phyloP scores from a whole-genome alignment of 2,888 invertebrate species.

The Pollenia amentaria region DNA sequence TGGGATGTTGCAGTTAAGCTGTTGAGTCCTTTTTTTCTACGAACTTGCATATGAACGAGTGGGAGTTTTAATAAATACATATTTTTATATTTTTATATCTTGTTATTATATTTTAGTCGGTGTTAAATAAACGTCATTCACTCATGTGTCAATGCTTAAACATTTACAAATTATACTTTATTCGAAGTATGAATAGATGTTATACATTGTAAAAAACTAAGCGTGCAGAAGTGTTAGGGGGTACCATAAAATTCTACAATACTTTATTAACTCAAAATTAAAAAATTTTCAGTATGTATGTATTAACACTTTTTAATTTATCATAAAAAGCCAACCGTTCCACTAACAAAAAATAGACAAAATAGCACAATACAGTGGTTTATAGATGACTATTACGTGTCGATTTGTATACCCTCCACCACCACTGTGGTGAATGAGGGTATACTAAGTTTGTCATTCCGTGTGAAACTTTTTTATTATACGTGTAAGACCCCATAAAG shows the following conservation, averaged over 20 bases:
- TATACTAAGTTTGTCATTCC: no score
- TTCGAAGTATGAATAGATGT: conserved; percentile 14
- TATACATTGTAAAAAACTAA: background rate
- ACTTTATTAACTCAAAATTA: no score
- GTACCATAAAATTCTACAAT: background rate
- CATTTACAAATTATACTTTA: conserved; percentile 18
- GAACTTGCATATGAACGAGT: background rate
- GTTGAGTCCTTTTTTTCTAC: background rate
- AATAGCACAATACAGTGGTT: no score
- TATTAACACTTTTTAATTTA: no score
- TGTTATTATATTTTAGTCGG: background rate
- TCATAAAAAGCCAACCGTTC: no score
- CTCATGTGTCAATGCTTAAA: conserved; percentile 63
- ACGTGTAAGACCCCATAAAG: no score
- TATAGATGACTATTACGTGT: no score
- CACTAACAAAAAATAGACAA: no score
- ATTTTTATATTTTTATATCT: conserved; percentile 8
- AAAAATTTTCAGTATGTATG: no score
- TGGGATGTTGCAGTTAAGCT: background rate
- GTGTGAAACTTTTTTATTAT: no score
- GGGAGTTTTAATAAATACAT: background rate
- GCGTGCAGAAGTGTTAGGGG: background rate
- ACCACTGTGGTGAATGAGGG: no score
- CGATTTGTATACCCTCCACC: no score
- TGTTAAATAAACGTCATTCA: conserved; percentile 63